Evolutionary conservation across 1,140 invertebrate genomes (phyloP).

Genomic region (Maconellicoccus hirsutus): DNA sequence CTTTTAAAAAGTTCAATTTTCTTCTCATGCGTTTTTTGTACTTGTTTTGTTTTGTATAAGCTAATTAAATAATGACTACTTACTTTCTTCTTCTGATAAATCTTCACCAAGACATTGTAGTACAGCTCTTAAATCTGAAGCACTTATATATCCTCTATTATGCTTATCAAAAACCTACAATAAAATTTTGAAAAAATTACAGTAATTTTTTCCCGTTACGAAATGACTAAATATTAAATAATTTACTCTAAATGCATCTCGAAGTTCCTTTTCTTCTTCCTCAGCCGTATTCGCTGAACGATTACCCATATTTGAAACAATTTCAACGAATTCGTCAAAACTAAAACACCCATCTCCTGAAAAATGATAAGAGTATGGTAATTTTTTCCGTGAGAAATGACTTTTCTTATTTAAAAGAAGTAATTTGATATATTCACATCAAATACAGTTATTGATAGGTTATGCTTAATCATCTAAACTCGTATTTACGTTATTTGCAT

Average conservation of each 20-base stretch:
- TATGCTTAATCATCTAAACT: background rate
- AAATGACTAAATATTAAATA: background rate
- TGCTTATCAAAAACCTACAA: conserved; percentile 66
- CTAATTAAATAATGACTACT: conserved; percentile 33
- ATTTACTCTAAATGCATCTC: conserved; percentile 71
- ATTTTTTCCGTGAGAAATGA: too few relatives aligned
- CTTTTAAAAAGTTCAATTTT: too few relatives aligned
- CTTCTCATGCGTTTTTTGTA: too few relatives aligned
- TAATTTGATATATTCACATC: too few relatives aligned
- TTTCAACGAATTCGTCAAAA: conserved; percentile 86
- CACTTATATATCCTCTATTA: conserved; percentile 73
- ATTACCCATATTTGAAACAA: conserved; percentile 68
- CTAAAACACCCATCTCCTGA: conserved; percentile 78
- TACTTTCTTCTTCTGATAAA: conserved; percentile 74
- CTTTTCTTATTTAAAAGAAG: too few relatives aligned
- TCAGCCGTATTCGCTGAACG: conserved; percentile 48
- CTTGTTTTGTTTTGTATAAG: too few relatives aligned
- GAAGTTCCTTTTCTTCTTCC: conserved; percentile 69
- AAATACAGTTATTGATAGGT: background rate
- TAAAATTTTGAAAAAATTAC: conserved; percentile 22
- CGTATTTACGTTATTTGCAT: too few relatives aligned
- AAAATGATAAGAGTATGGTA: background rate
- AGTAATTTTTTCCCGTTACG: background rate
- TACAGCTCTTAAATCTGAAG: conserved; percentile 68
- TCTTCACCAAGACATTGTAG: conserved; percentile 74